phyloP scores from a whole-genome alignment of 2,888 invertebrate species.

The Drosophila gaucha region DNA sequence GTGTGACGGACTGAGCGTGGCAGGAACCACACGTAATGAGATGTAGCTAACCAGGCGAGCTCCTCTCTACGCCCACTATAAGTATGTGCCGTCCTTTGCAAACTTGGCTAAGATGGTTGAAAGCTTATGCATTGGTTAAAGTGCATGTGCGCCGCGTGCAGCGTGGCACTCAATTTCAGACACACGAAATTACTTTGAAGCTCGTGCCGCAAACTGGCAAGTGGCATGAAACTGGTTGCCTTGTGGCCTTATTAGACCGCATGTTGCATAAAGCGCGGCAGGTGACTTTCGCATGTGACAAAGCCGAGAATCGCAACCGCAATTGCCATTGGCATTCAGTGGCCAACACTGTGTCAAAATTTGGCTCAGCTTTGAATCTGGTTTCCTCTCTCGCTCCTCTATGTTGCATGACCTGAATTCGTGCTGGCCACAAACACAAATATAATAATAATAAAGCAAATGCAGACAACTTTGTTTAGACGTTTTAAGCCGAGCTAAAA shows the following conservation, averaged over 20 bases:
- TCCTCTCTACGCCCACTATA: slow-evolving; percentile 19
- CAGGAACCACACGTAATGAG: slow-evolving; percentile 23
- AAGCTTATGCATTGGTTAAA: slow-evolving; percentile 23
- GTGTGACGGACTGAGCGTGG: slow-evolving; percentile 20
- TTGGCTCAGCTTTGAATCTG: too few relatives aligned
- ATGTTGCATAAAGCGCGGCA: slow-evolving; percentile 35
- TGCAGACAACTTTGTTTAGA: slow-evolving; percentile 13
- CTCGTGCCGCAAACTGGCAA: slow-evolving; percentile 50
- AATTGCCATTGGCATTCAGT: slow-evolving; percentile 16
- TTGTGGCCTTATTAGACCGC: slow-evolving; percentile 59
- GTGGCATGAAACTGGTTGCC: slow-evolving; percentile 17
- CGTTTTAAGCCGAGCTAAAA: slow-evolving; percentile 6
- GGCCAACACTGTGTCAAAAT: slow-evolving; percentile 6
- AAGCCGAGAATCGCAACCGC: slow-evolving; percentile 9
- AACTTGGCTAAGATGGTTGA: slow-evolving; percentile 25
- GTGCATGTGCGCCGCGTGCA: slow-evolving; percentile 32
- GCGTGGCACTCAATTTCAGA: slow-evolving; percentile 35
- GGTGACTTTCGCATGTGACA: slow-evolving; percentile 30
- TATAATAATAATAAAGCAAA: neutral
- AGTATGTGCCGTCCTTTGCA: neutral
- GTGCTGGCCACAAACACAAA: slow-evolving; percentile 2
- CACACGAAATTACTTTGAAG: slow-evolving; percentile 58
- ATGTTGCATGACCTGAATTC: slow-evolving; percentile 1
- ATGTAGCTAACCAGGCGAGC: slow-evolving; percentile 21
- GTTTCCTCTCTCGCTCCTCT: neutral